phyloP scores from a whole-genome alignment of 2,113 vertebrate species.

The Cephalopterus ornatus region DNA sequence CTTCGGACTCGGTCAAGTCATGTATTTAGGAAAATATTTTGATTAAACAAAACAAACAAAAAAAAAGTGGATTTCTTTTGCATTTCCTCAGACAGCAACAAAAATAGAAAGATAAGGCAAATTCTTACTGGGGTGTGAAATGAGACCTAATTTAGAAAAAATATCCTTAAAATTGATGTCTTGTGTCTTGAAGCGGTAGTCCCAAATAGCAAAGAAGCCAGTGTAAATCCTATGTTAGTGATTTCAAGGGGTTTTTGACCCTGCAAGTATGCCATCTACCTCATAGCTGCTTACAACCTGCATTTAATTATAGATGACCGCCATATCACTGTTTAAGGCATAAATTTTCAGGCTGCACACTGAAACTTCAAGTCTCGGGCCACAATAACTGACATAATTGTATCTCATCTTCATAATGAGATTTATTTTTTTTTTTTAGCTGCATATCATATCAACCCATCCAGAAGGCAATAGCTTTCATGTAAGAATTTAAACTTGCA shows the following conservation, averaged over 20 bases:
- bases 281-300: not conserved
- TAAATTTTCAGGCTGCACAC: not conserved
- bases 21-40: not conserved
- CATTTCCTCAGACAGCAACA: not conserved
- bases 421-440: not conserved
- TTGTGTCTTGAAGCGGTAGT: not conserved
- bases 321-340: not conserved
- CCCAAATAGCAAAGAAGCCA: not conserved
- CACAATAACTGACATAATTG: not conserved
- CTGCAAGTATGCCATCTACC: not conserved
- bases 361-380: not conserved
- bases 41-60: not conserved
- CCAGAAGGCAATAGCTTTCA: not conserved
- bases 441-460: not conserved
- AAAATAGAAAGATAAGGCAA: not conserved
- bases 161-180: not conserved
- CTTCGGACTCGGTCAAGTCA: not conserved
- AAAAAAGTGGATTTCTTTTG: not conserved
- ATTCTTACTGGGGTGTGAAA: not conserved
- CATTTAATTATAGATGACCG: not conserved
- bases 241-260: rapidly evolving
- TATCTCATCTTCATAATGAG: not conserved
- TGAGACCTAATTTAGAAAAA: not conserved
- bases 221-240: not conserved
- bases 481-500: not conserved